A percentile compares a stretch with the other conserved stretches of the same genome.
Evolutionary conservation across 2,797 vertebrate genomes (phyloP).

Genomic region (Enteromius argenteus): DNA sequence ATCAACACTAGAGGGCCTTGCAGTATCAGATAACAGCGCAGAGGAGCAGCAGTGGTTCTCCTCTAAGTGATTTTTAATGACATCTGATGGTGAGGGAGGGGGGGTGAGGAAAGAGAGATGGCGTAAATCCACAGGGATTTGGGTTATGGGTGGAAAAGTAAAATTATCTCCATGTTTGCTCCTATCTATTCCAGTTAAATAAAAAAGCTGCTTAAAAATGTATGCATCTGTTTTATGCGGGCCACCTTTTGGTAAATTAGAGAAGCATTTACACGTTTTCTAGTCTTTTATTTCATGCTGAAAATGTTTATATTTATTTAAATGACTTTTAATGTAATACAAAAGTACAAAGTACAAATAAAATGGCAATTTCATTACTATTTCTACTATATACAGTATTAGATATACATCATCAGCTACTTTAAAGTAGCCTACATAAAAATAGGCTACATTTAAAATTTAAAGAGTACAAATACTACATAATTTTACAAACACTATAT

Average conservation of each 20-base stretch:
- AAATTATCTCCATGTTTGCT: background rate
- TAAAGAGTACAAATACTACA: background rate
- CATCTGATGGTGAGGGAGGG: slow-evolving; percentile 16
- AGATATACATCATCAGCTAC: background rate
- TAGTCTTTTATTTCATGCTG: background rate
- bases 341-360: background rate
- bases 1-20: slow-evolving; percentile 32
- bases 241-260: background rate
- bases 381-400: background rate
- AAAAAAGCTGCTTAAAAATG: background rate
- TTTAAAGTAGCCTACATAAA: background rate
- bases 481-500: no score
- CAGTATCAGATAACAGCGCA: slow-evolving; percentile 17
- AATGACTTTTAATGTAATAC: background rate
- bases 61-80: slow-evolving; percentile 42
- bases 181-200: background rate
- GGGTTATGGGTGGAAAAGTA: slow-evolving; percentile 28
- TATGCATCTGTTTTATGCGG: background rate
- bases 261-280: background rate
- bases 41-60: background rate
- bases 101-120: background rate
- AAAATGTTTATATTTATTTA: background rate
- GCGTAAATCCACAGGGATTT: background rate
- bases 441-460: background rate
- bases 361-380: background rate